phyloP scores from a whole-genome alignment of 2,113 vertebrate genomes.

The Corythoichthys haematopterus region DNA sequence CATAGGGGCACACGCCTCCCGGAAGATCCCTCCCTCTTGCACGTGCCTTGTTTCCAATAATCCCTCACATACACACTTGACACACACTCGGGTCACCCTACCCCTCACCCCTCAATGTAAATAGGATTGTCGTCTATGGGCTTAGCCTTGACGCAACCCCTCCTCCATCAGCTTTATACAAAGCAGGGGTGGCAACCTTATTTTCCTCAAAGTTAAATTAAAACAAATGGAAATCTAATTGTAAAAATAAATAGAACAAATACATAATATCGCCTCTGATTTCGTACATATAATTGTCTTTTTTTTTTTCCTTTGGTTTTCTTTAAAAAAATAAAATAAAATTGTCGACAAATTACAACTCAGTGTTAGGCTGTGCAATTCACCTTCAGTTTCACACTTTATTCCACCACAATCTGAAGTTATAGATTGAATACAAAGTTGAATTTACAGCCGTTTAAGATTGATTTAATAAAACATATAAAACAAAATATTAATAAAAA shows the following conservation, averaged over 20 bases:
- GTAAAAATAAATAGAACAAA: background rate
- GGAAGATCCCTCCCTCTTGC: constrained; percentile 28
- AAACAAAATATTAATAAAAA: too few species aligned
- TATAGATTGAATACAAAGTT: too few species aligned
- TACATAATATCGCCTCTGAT: too few species aligned
- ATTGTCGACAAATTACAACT: too few species aligned
- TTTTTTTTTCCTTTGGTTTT: too few species aligned
- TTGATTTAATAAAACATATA: too few species aligned
- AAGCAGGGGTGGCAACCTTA: background rate
- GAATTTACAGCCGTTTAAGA: too few species aligned
- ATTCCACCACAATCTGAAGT: too few species aligned
- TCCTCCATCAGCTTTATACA: constrained; percentile 2
- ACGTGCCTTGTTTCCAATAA: constrained; percentile 36
- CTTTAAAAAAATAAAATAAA: too few species aligned
- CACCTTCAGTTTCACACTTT: too few species aligned
- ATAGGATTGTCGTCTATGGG: constrained; percentile 45
- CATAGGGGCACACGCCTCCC: constrained; percentile 30
- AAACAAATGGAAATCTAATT: background rate
- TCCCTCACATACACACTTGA: constrained; percentile 11
- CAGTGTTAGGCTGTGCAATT: too few species aligned
- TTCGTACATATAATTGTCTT: too few species aligned
- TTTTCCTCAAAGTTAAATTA: background rate
- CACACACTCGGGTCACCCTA: constrained; percentile 4
- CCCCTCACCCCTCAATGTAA: constrained; percentile 13
- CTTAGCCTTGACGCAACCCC: constrained; percentile 43